Conservation (phyloP, 2,888 invertebrate species). For the Germaria angustata region DNA sequence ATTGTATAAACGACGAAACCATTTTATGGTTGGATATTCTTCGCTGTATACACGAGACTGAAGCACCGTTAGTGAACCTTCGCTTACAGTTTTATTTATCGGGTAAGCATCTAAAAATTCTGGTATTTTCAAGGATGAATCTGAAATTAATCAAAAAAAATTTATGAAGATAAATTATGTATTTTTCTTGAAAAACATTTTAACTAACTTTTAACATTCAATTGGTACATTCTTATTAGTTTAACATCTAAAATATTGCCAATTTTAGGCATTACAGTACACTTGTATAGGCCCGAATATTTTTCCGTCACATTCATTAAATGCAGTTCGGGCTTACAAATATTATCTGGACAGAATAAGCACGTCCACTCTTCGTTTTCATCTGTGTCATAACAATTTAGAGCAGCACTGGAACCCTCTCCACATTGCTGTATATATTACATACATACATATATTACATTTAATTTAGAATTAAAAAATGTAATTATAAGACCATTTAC, state of each 20-base stretch:
- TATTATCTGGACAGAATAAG: constrained; percentile 74
- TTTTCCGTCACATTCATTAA: constrained; percentile 77
- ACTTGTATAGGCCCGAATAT: constrained; percentile 79
- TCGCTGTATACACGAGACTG: constrained; percentile 78
- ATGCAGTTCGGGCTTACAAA: constrained; percentile 74
- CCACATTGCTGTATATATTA: constrained; percentile 74
- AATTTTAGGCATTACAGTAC: constrained; percentile 76
- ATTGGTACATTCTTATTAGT: constrained; percentile 77
- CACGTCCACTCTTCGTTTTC: constrained; percentile 75
- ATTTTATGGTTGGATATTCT: constrained; percentile 77
- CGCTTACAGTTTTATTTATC: constrained; percentile 72
- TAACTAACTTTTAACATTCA: constrained; percentile 77
- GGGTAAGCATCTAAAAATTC: constrained; percentile 77
- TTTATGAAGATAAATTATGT: background rate
- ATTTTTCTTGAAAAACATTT: constrained; percentile 11
- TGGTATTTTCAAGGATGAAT: constrained; percentile 74
- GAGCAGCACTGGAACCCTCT: constrained; percentile 65
- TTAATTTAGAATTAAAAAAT: background rate
- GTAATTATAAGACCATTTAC: background rate
- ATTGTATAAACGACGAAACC: constrained; percentile 74
- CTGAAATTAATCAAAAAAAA: constrained; percentile 70
- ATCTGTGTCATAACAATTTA: constrained; percentile 72
- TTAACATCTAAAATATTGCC: constrained; percentile 75
- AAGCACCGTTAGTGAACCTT: constrained; percentile 75
- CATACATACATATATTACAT: no score